A percentile compares a stretch with the other conserved stretches of the same genome.
Conservation (phyloP, 1,140 invertebrate species). For the Tetramorium parvispinum region DNA sequence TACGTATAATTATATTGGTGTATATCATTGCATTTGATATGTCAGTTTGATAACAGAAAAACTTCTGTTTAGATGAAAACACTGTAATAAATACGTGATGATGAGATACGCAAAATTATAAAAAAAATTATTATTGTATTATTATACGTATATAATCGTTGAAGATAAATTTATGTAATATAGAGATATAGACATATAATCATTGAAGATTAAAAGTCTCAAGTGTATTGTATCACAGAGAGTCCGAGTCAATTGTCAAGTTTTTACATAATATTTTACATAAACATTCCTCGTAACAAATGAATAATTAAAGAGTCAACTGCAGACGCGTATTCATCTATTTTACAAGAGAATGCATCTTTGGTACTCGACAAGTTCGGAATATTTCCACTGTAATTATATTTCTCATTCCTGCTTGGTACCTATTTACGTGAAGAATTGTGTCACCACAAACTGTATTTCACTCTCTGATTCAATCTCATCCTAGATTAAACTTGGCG, state of each 20-base stretch:
- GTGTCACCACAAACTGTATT: constrained; percentile 15
- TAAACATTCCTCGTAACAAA: neutral
- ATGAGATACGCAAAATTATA: neutral
- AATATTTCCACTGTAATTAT: neutral
- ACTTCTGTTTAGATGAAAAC: neutral
- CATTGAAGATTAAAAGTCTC: neutral
- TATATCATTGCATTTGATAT: neutral
- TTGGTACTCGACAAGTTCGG: neutral
- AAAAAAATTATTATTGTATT: neutral
- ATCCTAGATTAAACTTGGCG: constrained; percentile 34
- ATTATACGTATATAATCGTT: neutral
- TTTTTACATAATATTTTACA: no score
- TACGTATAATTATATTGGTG: neutral
- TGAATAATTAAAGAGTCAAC: constrained; percentile 17
- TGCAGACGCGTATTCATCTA: neutral
- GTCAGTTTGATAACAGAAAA: neutral
- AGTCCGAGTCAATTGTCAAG: neutral
- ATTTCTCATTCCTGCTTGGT: neutral
- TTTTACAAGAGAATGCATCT: neutral
- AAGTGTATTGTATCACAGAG: neutral
- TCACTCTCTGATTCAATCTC: constrained; percentile 3
- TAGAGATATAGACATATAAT: neutral
- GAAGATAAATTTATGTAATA: neutral
- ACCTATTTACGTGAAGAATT: constrained; percentile 20
- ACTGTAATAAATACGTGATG: neutral